Evolutionary conservation across 2,888 invertebrate species (phyloP).

Genomic region (Papilio protenor): DNA sequence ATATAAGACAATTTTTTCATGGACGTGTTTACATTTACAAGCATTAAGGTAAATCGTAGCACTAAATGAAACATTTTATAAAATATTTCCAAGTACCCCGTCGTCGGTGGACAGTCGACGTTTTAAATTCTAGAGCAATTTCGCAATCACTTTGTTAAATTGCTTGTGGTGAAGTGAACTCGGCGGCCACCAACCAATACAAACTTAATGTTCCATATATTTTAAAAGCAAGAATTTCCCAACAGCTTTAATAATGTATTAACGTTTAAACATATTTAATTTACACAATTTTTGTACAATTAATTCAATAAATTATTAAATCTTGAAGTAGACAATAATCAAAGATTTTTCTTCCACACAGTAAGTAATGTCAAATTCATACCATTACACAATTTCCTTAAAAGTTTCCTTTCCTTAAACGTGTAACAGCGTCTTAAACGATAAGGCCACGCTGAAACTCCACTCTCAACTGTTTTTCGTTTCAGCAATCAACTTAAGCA

Average conservation of each 20-base stretch:
- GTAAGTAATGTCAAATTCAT: too few species aligned
- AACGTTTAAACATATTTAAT: neutral
- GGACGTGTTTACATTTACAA: conserved; percentile 3
- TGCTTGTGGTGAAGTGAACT: conserved; percentile 41
- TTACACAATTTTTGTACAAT: neutral
- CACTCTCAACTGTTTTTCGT: too few species aligned
- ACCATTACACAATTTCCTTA: too few species aligned
- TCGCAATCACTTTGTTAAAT: conserved; percentile 43
- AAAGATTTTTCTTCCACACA: too few species aligned
- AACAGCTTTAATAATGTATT: conserved; percentile 15
- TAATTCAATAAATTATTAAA: neutral
- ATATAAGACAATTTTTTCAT: neutral
- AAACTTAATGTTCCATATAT: conserved; percentile 34
- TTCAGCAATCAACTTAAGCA: too few species aligned
- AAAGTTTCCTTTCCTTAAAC: too few species aligned
- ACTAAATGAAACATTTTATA: conserved; percentile 21
- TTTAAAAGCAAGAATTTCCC: conserved; percentile 29
- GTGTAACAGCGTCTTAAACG: too few species aligned
- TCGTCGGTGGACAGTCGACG: conserved; percentile 20
- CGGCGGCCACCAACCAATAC: conserved; percentile 34
- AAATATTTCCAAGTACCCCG: conserved; percentile 18
- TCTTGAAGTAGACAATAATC: too few species aligned
- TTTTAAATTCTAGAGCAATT: conserved; percentile 41
- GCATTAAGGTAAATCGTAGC: neutral
- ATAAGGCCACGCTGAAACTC: too few species aligned